A percentile compares a stretch with the other conserved stretches of the same genome.
These are phyloP conservation scores for Pachydiplax longipennis DNA, from an alignment of 2,888 invertebrate genomes.

Conservation along the genomic window DNA sequence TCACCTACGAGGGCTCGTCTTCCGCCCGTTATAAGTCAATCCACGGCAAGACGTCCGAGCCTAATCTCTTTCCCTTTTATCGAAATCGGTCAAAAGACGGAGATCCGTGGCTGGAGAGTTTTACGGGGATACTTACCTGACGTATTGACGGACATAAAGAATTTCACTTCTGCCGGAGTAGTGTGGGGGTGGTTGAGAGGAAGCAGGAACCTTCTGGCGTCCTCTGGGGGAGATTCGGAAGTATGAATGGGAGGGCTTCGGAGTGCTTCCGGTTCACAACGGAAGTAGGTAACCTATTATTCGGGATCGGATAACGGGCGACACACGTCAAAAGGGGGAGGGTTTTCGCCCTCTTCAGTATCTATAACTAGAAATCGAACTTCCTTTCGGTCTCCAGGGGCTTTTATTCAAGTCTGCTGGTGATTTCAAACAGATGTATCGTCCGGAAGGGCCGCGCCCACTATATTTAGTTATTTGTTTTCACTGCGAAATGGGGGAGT, in stretches of 20 bases:
- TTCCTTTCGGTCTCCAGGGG: neutral
- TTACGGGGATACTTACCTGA: neutral
- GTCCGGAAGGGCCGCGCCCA: neutral
- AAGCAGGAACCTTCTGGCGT: neutral
- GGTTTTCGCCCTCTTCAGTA: neutral
- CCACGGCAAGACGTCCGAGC: neutral
- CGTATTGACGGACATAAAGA: neutral
- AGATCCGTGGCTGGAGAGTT: neutral
- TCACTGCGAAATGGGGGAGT: neutral
- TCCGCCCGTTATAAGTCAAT: neutral
- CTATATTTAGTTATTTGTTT: conserved; percentile 34
- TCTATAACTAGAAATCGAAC: conserved; percentile 34
- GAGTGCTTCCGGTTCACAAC: neutral
- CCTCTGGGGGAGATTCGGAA: neutral
- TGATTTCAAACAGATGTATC: conserved; percentile 34
- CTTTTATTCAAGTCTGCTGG: conserved; percentile 4
- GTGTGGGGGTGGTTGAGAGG: neutral
- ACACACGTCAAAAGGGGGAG: neutral
- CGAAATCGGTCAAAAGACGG: neutral
- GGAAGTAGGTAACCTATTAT: conserved; percentile 27
- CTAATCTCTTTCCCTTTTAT: neutral
- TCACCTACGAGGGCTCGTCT: too few species aligned
- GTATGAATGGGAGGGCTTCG: neutral
- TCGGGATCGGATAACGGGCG: conserved; percentile 24
- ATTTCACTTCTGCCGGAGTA: neutral